A percentile compares a stretch with the other conserved stretches of the same genome.
Conservation (phyloP, 2,888 invertebrate genomes). For the Tipula helvola region DNA sequence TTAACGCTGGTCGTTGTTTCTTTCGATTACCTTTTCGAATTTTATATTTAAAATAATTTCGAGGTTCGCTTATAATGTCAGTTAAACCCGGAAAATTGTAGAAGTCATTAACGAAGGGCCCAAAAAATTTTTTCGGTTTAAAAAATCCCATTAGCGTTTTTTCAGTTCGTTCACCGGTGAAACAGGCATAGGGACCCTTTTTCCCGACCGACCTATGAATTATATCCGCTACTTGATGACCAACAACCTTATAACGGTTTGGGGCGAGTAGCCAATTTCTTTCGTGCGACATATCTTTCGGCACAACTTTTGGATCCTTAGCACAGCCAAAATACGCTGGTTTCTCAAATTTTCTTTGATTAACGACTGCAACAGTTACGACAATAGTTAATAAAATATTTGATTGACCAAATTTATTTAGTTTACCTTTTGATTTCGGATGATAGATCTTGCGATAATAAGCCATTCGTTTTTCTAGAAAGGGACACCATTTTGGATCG, state of each 20-base stretch:
- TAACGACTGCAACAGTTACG: neutral
- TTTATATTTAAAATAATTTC: neutral
- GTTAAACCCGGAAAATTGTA: neutral
- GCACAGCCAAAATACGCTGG: neutral
- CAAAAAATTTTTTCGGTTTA: neutral
- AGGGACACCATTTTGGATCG: neutral
- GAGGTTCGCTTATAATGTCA: neutral
- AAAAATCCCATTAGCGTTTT: neutral
- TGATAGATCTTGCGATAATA: neutral
- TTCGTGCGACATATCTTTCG: neutral
- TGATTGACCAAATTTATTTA: neutral
- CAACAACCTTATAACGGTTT: neutral
- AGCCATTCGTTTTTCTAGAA: neutral
- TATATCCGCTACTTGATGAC: neutral
- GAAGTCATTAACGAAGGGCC: neutral
- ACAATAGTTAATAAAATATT: neutral
- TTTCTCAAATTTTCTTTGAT: neutral
- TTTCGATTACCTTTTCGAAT: neutral
- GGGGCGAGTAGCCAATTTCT: neutral
- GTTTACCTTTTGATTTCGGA: neutral
- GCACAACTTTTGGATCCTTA: neutral
- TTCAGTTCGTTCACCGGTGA: neutral
- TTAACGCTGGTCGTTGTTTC: constrained; percentile 28
- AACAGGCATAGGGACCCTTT: neutral
- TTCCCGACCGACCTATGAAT: neutral